Percentiles rank a stretch among this genome's conserved stretches.
These are phyloP conservation scores for Numida meleagris DNA, from an alignment of 2,113 vertebrate species.

Conservation along the genomic window DNA sequence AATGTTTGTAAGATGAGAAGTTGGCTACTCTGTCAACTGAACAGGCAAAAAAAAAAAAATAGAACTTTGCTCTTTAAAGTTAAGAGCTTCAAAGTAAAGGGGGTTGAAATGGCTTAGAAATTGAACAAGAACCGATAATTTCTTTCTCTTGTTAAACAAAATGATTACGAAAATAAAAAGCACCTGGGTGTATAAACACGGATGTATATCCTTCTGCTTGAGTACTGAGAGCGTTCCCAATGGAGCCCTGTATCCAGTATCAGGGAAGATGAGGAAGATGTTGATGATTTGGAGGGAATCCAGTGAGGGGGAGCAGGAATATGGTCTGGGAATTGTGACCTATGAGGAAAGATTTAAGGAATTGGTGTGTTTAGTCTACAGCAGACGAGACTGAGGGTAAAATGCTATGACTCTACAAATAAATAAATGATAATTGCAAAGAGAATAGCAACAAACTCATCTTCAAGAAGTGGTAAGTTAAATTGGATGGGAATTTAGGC, in stretches of 20 bases:
- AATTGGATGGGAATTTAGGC: neutral
- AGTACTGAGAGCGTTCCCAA: neutral
- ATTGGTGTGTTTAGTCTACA: neutral
- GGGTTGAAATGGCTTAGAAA: neutral
- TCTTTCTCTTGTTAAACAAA: neutral
- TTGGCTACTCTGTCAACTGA: neutral
- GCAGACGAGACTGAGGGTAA: neutral
- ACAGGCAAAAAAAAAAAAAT: neutral
- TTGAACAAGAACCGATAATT: neutral
- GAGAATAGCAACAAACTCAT: neutral
- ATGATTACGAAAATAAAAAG: neutral
- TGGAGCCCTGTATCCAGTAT: neutral
- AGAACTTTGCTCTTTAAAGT: neutral
- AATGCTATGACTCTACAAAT: neutral
- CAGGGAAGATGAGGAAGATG: neutral
- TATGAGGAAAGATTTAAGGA: neutral
- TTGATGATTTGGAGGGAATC: neutral
- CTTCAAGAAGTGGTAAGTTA: neutral
- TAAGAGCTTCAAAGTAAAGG: neutral
- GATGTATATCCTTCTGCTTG: constrained; percentile 15
- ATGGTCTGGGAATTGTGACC: neutral
- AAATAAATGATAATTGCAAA: neutral
- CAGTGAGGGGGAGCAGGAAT: neutral
- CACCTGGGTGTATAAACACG: neutral
- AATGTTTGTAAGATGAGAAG: neutral